Conservation (phyloP, 2,888 invertebrate genomes). For the Leptothorax acervorum region DNA sequence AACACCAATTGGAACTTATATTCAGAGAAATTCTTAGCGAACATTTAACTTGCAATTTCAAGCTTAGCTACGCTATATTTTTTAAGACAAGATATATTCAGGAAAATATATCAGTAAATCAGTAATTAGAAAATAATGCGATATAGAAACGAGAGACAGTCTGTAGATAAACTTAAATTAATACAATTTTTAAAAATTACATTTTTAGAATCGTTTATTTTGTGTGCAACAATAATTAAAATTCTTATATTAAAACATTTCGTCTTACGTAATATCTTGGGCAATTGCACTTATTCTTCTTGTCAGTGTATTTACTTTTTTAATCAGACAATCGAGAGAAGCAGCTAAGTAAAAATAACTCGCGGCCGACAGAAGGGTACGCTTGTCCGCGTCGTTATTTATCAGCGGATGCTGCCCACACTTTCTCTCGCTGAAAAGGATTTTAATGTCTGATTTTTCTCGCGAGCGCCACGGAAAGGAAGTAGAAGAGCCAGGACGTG, state of each 20-base stretch:
- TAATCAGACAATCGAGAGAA: constrained; percentile 17
- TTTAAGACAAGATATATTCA: neutral
- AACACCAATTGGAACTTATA: no score
- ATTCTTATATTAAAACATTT: constrained; percentile 6
- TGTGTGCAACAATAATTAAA: neutral
- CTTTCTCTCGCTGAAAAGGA: neutral
- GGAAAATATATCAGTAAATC: neutral
- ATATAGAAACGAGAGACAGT: neutral
- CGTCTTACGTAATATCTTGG: neutral
- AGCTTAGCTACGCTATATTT: neutral
- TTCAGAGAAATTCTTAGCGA: no score
- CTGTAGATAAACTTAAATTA: neutral
- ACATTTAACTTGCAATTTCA: no score
- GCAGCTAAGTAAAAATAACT: constrained; percentile 13
- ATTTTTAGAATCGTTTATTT: neutral
- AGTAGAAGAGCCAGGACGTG: constrained; percentile 34
- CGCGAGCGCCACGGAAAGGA: neutral
- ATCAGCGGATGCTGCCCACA: constrained; percentile 1
- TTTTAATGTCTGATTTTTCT: constrained; percentile 36
- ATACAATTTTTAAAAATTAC: neutral
- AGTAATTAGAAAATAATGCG: neutral
- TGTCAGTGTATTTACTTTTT: neutral
- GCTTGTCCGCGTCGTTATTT: constrained; percentile 7
- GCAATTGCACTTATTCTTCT: neutral
- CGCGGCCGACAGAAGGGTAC: neutral